Evolutionary conservation across 2,113 vertebrate genomes (phyloP).

Genomic region (Lagenorhynchus albirostris): DNA sequence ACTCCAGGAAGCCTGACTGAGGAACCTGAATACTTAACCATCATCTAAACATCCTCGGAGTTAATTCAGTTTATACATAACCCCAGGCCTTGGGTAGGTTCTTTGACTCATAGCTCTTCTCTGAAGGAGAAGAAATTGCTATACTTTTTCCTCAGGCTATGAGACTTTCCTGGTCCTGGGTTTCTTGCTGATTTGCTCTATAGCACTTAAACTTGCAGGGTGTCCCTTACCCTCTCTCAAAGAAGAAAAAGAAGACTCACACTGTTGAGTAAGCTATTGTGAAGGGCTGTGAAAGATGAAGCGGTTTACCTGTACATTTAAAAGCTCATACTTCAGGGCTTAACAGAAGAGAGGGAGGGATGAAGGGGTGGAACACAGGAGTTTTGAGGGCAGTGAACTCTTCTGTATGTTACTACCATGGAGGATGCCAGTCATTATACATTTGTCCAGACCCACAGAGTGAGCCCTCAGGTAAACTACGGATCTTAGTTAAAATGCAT

Average conservation of each 20-base stretch:
- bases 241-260: neutral
- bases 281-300: neutral
- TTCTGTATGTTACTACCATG: too few species aligned
- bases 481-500: neutral
- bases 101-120: neutral
- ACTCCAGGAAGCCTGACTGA: neutral
- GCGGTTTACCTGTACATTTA: neutral
- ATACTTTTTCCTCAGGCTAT: neutral
- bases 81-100: rapidly evolving
- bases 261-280: neutral
- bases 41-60: neutral
- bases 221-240: neutral
- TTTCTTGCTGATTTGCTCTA: neutral
- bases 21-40: neutral
- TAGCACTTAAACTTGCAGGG: neutral
- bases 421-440: neutral
- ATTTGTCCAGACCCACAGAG: neutral
- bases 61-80: neutral
- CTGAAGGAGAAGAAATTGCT: neutral
- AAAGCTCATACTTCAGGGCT: neutral
- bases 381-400: neutral
- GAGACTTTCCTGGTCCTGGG: neutral
- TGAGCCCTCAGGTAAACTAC: neutral
- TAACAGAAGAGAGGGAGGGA: neutral
- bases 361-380: neutral